Evolutionary conservation across 2,888 invertebrate species (phyloP).

Genomic region (Gryllus longicercus): DNA sequence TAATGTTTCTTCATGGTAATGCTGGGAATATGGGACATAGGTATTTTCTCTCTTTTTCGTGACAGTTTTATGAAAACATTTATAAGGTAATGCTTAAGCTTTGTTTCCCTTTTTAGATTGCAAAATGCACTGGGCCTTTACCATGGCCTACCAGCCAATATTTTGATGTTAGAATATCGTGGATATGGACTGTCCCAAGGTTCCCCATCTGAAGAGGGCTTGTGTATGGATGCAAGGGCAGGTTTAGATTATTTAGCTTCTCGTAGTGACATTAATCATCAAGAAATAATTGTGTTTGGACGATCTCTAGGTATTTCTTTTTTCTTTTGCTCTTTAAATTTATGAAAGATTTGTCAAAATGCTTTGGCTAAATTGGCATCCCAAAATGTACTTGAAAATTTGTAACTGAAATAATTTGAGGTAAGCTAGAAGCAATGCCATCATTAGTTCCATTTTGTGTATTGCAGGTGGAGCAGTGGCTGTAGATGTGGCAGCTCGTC

Average conservation of each 20-base stretch:
- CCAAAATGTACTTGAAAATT: too few species aligned
- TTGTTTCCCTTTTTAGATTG: constrained; percentile 55
- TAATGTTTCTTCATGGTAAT: constrained; percentile 92
- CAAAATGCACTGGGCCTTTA: constrained; percentile 85
- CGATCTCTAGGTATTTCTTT: constrained; percentile 67
- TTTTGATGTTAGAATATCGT: constrained; percentile 90
- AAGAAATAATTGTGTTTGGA: constrained; percentile 85
- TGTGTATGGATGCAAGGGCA: constrained; percentile 83
- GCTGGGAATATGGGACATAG: constrained; percentile 96
- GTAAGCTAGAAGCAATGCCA: too few species aligned
- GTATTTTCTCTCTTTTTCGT: constrained; percentile 45
- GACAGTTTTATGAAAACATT: too few species aligned
- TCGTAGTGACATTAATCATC: constrained; percentile 77
- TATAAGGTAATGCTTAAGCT: too few species aligned
- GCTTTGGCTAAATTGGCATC: too few species aligned
- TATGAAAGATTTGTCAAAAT: too few species aligned
- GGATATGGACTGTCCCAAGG: constrained; percentile 93
- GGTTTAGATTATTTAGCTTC: constrained; percentile 80
- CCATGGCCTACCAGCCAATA: constrained; percentile 76
- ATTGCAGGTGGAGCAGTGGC: constrained; percentile 83
- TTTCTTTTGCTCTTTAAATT: too few species aligned
- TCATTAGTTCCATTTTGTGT: constrained; percentile 23
- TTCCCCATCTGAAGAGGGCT: constrained; percentile 77
- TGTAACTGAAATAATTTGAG: too few species aligned
- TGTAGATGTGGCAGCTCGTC: constrained; percentile 75